Base-by-base conservation (phyloP, 2,113 vertebrate genomes). In the Barbus barbus region DNA sequence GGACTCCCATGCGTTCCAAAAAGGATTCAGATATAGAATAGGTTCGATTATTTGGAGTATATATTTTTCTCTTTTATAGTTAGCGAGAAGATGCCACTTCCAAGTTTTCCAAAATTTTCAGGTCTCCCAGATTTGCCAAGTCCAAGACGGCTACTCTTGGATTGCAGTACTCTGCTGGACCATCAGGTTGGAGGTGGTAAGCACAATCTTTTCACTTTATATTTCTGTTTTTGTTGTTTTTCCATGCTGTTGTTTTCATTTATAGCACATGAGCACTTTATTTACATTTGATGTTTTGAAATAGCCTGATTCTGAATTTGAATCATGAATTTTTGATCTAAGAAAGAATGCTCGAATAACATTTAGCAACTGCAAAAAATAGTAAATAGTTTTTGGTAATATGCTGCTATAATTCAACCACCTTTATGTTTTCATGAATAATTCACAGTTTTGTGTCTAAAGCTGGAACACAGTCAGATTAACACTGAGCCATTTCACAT, bases 401-500 rank as follows among this genome's bases (percentile, higher is more conserved):
- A 26, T 74, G 26, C 73, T 75, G 46, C 28, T 20, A 20, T 20
- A 51, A 33, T 33, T 74, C 44, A 28, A 44, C 41, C 75, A 77
- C 1, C 53, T 76, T 56, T 53, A 31, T 18, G n/a, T 63, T 63
- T 61, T 63, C 33, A 44, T 77, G 2, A 24, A 83, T 65, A 76
- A 33, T 48, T 24, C 26, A 31, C 22, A 22, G 31, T 28, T 48
- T 33, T 4, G 31, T 51, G 28, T 85, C 18, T 61, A 71, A 60
- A 80, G 75, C 46, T 53, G n/a, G 75, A 86, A 82, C n/a, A 3
- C 4, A 2, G 14, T 22, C 84, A 78, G 84, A 85, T 88, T 85
- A 85, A 58, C 31, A 69, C 77, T 86, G 84, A 86, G 84, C 87
- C 73, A 60, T 69, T 84, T 86, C 87, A 88, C 87, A 86, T 88